Percentiles rank a stretch among this genome's conserved stretches.
These are phyloP conservation scores for Hydropotes inermis DNA, from an alignment of 2,113 vertebrate genomes.

Conservation along the genomic window DNA sequence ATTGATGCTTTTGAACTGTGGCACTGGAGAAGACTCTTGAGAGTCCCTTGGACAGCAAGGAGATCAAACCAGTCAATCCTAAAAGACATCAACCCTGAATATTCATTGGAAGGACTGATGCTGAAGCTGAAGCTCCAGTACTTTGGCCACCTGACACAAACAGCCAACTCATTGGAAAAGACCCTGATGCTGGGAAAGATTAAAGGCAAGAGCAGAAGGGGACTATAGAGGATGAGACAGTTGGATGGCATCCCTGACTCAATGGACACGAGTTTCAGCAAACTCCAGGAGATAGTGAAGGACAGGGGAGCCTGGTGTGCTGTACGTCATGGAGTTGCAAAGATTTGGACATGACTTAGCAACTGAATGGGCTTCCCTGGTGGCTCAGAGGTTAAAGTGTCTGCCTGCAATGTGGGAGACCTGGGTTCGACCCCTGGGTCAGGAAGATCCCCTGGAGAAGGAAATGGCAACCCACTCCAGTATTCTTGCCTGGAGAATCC, in stretches of 20 bases:
- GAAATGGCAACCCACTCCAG: too few species aligned
- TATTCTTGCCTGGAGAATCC: too few species aligned
- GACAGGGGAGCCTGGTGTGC: neutral
- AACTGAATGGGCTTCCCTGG: neutral
- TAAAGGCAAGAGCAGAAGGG: neutral
- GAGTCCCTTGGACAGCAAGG: neutral
- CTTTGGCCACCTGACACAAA: neutral
- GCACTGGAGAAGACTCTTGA: neutral
- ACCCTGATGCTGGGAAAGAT: neutral
- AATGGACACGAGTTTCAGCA: neutral
- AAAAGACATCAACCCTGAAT: neutral
- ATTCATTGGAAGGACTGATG: neutral
- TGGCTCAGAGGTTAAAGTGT: too few species aligned
- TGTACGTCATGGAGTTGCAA: neutral
- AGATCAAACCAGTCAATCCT: neutral
- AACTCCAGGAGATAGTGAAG: neutral
- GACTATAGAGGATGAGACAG: neutral
- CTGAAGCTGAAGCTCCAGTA: neutral
- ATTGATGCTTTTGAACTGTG: neutral
- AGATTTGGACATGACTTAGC: neutral
- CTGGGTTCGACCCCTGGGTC: too few species aligned
- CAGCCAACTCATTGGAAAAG: neutral
- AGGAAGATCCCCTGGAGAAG: too few species aligned
- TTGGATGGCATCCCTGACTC: neutral
- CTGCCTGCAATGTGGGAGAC: too few species aligned